Conservation (phyloP, 2,113 vertebrate genomes). For the Corvus hawaiiensis region DNA sequence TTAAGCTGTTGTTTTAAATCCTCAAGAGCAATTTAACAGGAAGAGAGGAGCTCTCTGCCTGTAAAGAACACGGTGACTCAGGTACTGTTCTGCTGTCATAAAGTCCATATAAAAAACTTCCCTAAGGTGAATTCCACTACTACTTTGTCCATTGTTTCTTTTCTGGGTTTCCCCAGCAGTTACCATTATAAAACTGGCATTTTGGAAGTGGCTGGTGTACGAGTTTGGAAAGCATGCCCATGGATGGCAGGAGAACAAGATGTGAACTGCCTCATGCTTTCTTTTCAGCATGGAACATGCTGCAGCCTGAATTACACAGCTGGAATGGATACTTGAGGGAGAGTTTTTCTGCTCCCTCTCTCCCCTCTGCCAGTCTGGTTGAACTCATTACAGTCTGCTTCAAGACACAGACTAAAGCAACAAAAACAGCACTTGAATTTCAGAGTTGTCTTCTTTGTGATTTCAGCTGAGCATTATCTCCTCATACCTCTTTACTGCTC, state of each 20-base stretch:
- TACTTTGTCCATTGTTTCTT: background rate
- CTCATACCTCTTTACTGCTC: background rate
- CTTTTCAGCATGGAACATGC: background rate
- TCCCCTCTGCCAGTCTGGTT: background rate
- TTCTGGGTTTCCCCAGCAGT: constrained; percentile 28
- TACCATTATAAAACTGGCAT: constrained; percentile 75
- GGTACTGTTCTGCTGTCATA: background rate
- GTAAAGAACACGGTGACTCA: background rate
- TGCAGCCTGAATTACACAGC: background rate
- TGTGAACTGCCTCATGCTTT: background rate
- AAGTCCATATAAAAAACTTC: background rate
- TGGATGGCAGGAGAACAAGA: constrained; percentile 65
- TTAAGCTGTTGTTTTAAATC: background rate
- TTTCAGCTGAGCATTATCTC: background rate
- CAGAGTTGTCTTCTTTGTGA: background rate
- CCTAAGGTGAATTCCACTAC: background rate
- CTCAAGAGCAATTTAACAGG: background rate
- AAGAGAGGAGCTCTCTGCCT: background rate
- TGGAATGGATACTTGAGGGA: background rate
- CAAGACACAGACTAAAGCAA: background rate
- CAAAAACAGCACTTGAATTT: background rate
- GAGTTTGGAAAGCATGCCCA: constrained; percentile 74
- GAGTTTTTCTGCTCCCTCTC: background rate
- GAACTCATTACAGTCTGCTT: background rate
- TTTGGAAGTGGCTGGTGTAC: constrained; percentile 53